phyloP scores from a whole-genome alignment of 2,113 vertebrate genomes.

The Sialia sialis region DNA sequence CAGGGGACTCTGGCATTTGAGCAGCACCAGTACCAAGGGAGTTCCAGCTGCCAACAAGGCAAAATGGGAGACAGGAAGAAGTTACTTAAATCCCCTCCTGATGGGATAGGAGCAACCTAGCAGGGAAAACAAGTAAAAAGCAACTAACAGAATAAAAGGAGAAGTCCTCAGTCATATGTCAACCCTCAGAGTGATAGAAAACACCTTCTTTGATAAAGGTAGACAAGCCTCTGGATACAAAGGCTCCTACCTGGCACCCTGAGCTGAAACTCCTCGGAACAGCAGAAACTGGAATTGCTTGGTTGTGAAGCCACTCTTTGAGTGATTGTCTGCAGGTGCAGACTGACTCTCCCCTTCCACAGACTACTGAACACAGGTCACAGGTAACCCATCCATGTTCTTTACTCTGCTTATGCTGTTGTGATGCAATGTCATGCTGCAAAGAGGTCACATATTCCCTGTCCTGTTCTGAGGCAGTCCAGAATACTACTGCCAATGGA shows the following conservation, averaged over 20 bases:
- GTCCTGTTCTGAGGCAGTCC: neutral
- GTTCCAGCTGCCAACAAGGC: neutral
- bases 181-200: neutral
- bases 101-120: neutral
- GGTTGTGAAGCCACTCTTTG: neutral
- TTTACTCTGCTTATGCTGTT: fast-evolving
- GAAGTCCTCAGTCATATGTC: neutral
- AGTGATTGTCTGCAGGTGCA: neutral
- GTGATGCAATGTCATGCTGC: fast-evolving
- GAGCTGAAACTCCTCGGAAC: neutral
- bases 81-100: neutral
- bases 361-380: neutral
- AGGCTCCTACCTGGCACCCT: neutral
- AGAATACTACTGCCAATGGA: neutral
- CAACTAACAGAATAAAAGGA: neutral
- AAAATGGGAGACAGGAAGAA: neutral
- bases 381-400: neutral
- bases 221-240: neutral
- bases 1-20: neutral
- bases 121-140: neutral
- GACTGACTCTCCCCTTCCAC: neutral
- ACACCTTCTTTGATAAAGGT: neutral
- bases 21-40: neutral
- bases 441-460: neutral
- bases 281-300: neutral